A percentile compares a stretch with the other conserved stretches of the same genome.
Evolutionary conservation across 2,888 invertebrate species (phyloP).

Genomic region (Metacarcinus magister): DNA sequence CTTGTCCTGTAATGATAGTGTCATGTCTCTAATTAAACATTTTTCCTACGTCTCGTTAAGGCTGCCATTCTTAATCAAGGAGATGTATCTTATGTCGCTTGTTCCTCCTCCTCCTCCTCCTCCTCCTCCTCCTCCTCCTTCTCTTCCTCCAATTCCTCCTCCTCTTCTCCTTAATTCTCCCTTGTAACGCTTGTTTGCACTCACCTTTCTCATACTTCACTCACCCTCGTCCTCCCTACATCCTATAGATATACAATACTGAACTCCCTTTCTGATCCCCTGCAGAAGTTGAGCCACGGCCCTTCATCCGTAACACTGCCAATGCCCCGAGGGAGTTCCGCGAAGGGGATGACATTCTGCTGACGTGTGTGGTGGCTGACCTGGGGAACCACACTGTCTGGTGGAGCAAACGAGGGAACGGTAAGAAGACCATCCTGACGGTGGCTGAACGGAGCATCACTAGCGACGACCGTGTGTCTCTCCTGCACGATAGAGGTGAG

Average conservation of each 20-base stretch:
- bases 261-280: neutral
- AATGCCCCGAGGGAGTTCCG: conserved; percentile 70
- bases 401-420: conserved; percentile 88
- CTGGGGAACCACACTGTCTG: conserved; percentile 90
- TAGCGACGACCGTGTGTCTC: conserved; percentile 89
- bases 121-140: neutral
- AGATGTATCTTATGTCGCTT: neutral
- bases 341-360: conserved; percentile 91
- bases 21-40: neutral
- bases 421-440: conserved; percentile 87
- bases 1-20: neutral
- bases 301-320: conserved; percentile 71
- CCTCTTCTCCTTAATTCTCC: neutral
- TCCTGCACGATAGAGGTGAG: conserved; percentile 92
- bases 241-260: neutral
- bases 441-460: conserved; percentile 91
- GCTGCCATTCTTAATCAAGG: neutral
- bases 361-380: conserved; percentile 92
- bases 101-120: neutral
- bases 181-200: neutral
- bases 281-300: neutral
- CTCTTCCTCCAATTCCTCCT: neutral
- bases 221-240: neutral
- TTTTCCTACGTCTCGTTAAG: neutral
- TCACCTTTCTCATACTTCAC: neutral